Base-by-base conservation (phyloP, 2,888 invertebrate species). In the Drosophila quinaria region DNA sequence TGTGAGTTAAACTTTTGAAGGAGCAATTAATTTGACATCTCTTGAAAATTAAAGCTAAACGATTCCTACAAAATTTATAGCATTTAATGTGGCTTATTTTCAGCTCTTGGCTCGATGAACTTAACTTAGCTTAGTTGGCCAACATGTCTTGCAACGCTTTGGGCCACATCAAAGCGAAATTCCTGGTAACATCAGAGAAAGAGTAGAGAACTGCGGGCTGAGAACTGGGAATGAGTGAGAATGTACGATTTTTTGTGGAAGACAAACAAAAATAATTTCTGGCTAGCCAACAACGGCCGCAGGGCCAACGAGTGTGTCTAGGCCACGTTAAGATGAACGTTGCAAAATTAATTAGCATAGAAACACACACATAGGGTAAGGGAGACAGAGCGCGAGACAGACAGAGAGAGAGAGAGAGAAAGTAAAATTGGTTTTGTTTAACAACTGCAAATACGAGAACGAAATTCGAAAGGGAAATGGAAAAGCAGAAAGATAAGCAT, bases 311-410 rank as follows among this genome's bases (percentile, higher is more conserved):
- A 13, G 41, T 41, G 41, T 15, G 44, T 49, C 49, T 49, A 17
- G 58, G 46, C 41, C 11, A 22, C 22, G 39, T 61, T 63, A 56
- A 44, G 51, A 44, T 66, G 50, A 44, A 60, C 52, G 47, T 59
- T 70, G 47, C 60, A 72, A 84, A 89, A 87, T 84, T 87, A 86
- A 86, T 86, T 89, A 81, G 74, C 85, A 84, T 80, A 73, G 79
- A 89, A 79, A 78, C 78, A 84, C 80, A 70, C 35, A 68, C 3
- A 47, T 8, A 15, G 22, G 25, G 11, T 13, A 2, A 11, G 5
- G 17, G 31, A 22, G 33, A 10, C 1, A 15, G 22, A 44, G 15
- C 15, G 6, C 3, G 29, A 13, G 3, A 29, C 13, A 33, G 3
- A 22, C 8, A 6, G 29, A 13, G 3, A 29, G 17, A 33, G 3